Evolutionary conservation across 2,797 vertebrate species (phyloP), one percentile per base, ranked within the genome.

Genomic region (Xerus rutilus): DNA sequence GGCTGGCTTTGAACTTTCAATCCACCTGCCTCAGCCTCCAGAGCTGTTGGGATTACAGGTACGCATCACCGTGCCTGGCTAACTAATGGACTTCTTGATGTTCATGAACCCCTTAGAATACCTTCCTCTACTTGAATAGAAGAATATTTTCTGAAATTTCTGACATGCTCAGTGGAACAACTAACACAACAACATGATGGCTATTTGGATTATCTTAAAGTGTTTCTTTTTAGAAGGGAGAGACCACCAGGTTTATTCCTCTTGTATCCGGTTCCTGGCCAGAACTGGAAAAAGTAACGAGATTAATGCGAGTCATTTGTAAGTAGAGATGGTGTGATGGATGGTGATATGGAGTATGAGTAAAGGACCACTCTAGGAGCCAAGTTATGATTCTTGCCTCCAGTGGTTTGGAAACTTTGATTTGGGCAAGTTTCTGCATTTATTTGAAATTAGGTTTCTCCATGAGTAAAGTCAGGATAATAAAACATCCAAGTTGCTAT

Each of bases 101-200:
- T 47, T 21, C 2, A 3, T 15, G 43, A 78, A 23, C 45, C 67
- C 43, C 28, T 89, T 17, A 11, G 6, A 49, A 67, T 7, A 5
- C 32, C 43, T 54, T 86, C 78, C 59, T 86, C 65, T 15, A 21
- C 4, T 21, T 74, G 10, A 20, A 1, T 23, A 54, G 79, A 7
- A 39, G 72, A 65, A 43, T 14, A 17, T 69, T 91, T 91, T 69
- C 35, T 79, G 83, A 28, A 43, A 79, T 86, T 94, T 89, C 91
- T 79, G 57, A 52, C 30, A 23, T 15, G 12, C 59, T 21, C 1
- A 83, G 79, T 5, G 30, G 52, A 85, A 78, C 73, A n/a, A 65
- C 11, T 25, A 45, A 59, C 62, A 52, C 74, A 59, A 9, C 20
- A 81, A 18, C 32, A 39, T 5, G 59, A 30, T 62, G 39, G 30